These are phyloP conservation scores for Clarias batrachus DNA, from an alignment of 2,113 vertebrate species.

Conservation along the genomic window DNA sequence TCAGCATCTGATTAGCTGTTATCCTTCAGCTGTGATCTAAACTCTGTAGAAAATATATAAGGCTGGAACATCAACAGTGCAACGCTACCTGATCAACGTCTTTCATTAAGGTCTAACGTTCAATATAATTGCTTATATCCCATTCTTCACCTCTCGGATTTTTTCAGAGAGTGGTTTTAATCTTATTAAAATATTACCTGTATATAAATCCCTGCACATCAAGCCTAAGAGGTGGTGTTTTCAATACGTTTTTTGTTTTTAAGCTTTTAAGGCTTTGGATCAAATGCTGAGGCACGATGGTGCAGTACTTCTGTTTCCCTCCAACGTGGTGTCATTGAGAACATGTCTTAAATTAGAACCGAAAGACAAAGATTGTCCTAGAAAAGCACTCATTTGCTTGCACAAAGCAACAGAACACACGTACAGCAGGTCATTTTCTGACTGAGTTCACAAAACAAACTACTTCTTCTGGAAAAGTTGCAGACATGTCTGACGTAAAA, in stretches of 20 bases:
- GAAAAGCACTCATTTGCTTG: slow-evolving; percentile 25
- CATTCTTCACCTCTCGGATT: not conserved
- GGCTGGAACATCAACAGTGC: not conserved
- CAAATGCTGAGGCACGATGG: not conserved
- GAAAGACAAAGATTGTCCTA: slow-evolving; percentile 18
- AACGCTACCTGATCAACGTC: not conserved
- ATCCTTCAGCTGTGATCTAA: not conserved
- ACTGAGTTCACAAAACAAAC: not conserved
- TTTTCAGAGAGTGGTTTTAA: not conserved
- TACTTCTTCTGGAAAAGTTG: not conserved
- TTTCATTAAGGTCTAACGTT: not conserved
- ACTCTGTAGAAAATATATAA: not conserved
- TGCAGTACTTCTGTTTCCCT: not conserved
- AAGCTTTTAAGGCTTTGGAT: slow-evolving; percentile 10
- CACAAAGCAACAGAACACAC: not conserved
- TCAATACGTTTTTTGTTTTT: not conserved
- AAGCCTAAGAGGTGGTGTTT: not conserved
- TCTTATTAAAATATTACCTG: not conserved
- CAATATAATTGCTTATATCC: too few relatives aligned
- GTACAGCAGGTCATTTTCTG: slow-evolving; percentile 10
- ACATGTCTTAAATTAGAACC: slow-evolving; percentile 16
- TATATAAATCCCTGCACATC: not conserved
- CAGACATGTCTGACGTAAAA: not conserved
- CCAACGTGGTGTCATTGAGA: not conserved
- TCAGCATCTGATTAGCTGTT: not conserved